Evolutionary conservation across 2,113 vertebrate species (phyloP).

Genomic region (Myiozetetes cayanensis): DNA sequence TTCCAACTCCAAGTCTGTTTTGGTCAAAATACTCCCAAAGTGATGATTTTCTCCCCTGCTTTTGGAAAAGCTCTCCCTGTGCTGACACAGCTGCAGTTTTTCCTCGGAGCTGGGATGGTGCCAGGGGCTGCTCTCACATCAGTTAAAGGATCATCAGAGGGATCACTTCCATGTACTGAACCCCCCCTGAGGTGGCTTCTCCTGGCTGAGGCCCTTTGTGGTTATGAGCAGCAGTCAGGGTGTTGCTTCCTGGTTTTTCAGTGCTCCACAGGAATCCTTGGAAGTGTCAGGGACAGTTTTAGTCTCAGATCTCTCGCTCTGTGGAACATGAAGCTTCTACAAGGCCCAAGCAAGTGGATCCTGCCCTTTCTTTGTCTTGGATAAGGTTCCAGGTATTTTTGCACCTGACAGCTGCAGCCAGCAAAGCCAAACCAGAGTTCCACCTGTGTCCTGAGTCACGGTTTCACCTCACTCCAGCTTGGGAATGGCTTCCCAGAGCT

Average conservation of each 20-base stretch:
- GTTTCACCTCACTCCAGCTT: not conserved
- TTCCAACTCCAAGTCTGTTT: not conserved
- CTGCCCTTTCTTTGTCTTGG: fast-evolving
- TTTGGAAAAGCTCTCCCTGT: not conserved
- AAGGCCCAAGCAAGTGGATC: not conserved
- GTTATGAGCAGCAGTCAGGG: not conserved
- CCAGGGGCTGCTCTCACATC: not conserved
- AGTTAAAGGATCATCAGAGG: not conserved
- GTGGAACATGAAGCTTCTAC: not conserved
- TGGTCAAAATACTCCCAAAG: fast-evolving
- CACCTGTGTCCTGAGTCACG: not conserved
- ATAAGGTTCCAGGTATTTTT: not conserved
- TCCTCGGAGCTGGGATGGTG: not conserved
- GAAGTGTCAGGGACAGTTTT: not conserved
- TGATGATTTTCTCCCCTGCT: not conserved
- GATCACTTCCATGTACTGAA: not conserved
- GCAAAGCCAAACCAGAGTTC: not conserved
- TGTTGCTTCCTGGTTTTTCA: fast-evolving
- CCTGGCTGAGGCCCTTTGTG: not conserved
- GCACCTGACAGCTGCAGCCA: not conserved
- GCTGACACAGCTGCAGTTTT: not conserved
- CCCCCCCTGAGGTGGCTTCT: not conserved
- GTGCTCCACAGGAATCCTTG: not conserved
- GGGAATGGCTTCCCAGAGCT: not conserved
- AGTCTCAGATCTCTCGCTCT: not conserved